Conservation (phyloP, 2,888 invertebrate species). For the Ornithoptera priamus region DNA sequence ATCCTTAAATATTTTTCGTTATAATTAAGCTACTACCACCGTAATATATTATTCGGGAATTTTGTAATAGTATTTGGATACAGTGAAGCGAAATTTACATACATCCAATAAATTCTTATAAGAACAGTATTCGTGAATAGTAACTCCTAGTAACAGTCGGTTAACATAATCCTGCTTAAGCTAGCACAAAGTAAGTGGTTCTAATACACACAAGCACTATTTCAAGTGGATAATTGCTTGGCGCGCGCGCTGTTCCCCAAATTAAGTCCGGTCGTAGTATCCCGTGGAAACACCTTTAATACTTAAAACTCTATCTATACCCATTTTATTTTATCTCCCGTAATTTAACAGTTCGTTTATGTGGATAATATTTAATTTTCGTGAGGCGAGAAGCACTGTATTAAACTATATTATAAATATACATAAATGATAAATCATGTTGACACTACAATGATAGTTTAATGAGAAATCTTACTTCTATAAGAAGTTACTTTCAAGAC, state of each 20-base stretch:
- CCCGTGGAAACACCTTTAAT: conserved; percentile 45
- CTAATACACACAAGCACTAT: conserved; percentile 67
- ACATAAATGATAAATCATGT: no score
- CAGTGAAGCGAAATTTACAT: neutral
- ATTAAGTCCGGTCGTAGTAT: conserved; percentile 54
- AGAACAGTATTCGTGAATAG: conserved; percentile 14
- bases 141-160: conserved; percentile 40
- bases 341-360: no score
- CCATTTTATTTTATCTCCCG: no score
- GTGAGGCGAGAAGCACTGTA: no score
- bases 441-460: no score
- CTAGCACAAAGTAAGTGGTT: conserved; percentile 68
- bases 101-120: conserved; percentile 1
- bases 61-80: no score
- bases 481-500: no score
- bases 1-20: no score
- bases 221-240: conserved; percentile 76
- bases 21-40: no score
- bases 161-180: conserved; percentile 67
- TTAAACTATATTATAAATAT: neutral
- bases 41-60: no score
- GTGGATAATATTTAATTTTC: no score
- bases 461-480: no score
- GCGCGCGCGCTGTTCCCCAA: conserved; percentile 53
- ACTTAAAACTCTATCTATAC: neutral